Evolutionary conservation across 2,797 vertebrate species (phyloP), one percentile per base, ranked within the genome.

Genomic region (Carduelis carduelis): DNA sequence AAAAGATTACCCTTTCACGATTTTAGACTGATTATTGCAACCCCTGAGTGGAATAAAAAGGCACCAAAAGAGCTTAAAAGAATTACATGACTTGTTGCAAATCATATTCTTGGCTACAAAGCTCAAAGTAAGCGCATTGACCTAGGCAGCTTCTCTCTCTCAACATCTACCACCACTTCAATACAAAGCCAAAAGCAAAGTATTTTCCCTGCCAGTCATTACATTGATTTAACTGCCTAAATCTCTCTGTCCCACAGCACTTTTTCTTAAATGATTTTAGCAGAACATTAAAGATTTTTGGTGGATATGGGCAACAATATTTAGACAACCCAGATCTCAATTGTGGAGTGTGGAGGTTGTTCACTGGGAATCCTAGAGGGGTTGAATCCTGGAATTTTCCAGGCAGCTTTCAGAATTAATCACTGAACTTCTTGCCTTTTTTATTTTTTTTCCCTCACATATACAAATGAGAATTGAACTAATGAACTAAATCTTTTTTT

Each of bases 21-120:
- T 92, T 91, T 89, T 43, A 79, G 37, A 46, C 60, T 83, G 60
- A 53, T 85, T 60, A 47, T 89, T 95, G 37, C 43, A 90, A 61
- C 37, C 21, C 26, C 28, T 57, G 10, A 43, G 44, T 77, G 46
- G 34, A 93, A 80, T 81, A 82, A 92, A 93, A 94, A 44, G 75
- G 34, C 60, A 61, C 34, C 53, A 37, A 75, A 91, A 93, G 71
- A 77, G 37, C 41, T 90, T 79, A 17, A 84, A 65, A 65, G 69
- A 82, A 44, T 65, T 56, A 43, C 9, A 27, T 63, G 18, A 18
- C 74, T 83, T 85, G 43, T 34, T 90, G 71, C 55, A 87, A 72
- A 69, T 59, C 12, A 15, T 88, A 24, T 4, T 2, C 41, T 90
- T 93, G 64, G 24, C 65, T 83, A 43, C 39, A 90, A 75, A 80